Evolutionary conservation across 2,888 invertebrate genomes (phyloP).

Genomic region (Syrphus vitripennis): DNA sequence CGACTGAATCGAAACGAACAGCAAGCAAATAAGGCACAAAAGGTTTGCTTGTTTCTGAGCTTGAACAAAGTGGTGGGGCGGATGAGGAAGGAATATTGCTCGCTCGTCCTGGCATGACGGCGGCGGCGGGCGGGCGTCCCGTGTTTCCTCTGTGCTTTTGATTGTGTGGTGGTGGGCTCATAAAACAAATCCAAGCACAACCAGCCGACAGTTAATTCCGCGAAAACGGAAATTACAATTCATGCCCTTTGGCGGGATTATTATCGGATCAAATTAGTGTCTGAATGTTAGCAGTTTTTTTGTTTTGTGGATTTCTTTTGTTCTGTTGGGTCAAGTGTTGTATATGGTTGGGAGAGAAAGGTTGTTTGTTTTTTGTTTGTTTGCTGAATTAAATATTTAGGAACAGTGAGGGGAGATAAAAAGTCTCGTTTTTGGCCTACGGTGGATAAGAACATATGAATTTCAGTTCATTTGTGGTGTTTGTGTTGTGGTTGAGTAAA

Average conservation of each 20-base stretch:
- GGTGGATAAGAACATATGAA: background rate
- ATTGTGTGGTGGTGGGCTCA: constrained; percentile 66
- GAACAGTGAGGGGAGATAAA: background rate
- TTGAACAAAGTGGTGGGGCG: background rate
- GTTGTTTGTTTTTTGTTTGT: no score
- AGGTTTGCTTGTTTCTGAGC: constrained; percentile 29
- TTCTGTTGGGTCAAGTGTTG: constrained; percentile 37
- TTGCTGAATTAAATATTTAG: background rate
- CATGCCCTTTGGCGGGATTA: constrained; percentile 80
- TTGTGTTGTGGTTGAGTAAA: no score
- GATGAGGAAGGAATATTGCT: constrained; percentile 14
- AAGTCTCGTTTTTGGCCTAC: background rate
- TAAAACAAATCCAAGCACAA: constrained; percentile 68
- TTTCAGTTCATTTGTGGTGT: background rate
- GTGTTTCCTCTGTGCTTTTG: constrained; percentile 69
- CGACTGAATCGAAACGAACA: constrained; percentile 47
- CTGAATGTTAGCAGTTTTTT: constrained; percentile 72
- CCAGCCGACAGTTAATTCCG: constrained; percentile 79
- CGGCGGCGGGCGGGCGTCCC: constrained; percentile 17
- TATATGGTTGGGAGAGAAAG: background rate
- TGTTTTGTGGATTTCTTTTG: constrained; percentile 37
- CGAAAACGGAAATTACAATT: constrained; percentile 81
- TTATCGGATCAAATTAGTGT: constrained; percentile 81
- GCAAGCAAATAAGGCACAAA: constrained; percentile 55
- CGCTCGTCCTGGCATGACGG: constrained; percentile 16